Conservation (phyloP, 2,888 invertebrate species). For the Oxycera nigricornis region DNA sequence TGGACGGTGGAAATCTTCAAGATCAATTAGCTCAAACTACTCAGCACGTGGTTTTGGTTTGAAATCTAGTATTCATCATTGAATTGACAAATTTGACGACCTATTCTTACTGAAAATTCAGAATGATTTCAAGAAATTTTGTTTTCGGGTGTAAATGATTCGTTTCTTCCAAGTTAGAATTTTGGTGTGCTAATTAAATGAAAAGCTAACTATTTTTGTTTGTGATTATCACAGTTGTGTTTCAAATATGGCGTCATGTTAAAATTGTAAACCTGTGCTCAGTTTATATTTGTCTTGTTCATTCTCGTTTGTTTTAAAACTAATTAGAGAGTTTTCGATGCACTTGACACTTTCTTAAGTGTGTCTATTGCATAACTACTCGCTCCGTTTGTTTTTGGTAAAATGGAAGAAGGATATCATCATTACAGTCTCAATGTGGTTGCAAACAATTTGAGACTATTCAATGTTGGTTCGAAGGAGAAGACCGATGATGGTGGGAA, state of each 20-base stretch:
- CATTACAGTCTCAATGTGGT: neutral
- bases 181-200: slow-evolving; percentile 21
- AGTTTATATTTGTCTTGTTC: no score
- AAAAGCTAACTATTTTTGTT: slow-evolving; percentile 2
- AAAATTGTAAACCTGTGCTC: slow-evolving; percentile 11
- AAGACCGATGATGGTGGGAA: neutral
- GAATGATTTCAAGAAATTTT: slow-evolving; percentile 13
- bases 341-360: neutral
- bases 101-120: neutral
- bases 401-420: neutral
- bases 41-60: no score
- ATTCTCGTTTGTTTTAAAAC: no score
- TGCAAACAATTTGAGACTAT: neutral
- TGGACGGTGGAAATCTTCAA: no score
- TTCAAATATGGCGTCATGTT: slow-evolving; percentile 1
- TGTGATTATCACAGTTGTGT: neutral
- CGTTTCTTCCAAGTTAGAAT: neutral
- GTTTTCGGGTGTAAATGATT: slow-evolving; percentile 22
- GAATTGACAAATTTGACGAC: neutral
- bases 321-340: neutral
- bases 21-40: no score
- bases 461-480: neutral
- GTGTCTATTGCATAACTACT: neutral
- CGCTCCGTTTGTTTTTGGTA: neutral
- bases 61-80: neutral